phyloP scores from a whole-genome alignment of 1,140 invertebrate genomes.

The Maconellicoccus hirsutus region DNA sequence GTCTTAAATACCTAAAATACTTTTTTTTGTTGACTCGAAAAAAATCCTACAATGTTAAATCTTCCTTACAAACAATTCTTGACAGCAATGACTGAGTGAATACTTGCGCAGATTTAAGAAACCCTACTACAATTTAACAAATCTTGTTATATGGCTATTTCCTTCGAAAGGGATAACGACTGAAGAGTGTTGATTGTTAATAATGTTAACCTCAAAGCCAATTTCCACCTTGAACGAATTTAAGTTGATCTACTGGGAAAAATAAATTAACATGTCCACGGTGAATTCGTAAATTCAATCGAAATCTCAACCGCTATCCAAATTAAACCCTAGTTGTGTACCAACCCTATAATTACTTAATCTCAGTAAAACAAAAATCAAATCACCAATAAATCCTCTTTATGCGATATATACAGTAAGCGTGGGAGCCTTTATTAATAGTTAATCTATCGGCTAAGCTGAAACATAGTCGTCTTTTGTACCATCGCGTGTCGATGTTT shows the following conservation, averaged over 20 bases:
- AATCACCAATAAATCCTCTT: neutral
- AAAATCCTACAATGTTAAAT: too few relatives aligned
- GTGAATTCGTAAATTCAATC: conserved; percentile 13
- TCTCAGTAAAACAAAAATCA: neutral
- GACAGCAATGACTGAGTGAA: neutral
- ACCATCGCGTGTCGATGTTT: neutral
- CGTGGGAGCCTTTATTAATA: too few relatives aligned
- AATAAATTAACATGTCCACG: neutral
- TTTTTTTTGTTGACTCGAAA: too few relatives aligned
- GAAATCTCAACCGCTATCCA: neutral
- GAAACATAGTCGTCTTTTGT: too few relatives aligned
- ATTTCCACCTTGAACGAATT: conserved; percentile 11
- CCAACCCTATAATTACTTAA: too few relatives aligned
- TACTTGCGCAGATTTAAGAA: neutral
- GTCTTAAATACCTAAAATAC: too few relatives aligned
- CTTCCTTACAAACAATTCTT: too few relatives aligned
- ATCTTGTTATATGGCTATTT: neutral
- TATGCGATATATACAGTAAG: too few relatives aligned
- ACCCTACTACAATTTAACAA: neutral
- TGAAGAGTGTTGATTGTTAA: conserved; percentile 16
- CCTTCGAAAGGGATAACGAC: conserved; percentile 1
- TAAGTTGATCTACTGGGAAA: conserved; percentile 14
- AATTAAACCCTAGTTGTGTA: too few relatives aligned
- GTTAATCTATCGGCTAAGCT: too few relatives aligned
- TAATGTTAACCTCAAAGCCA: conserved; percentile 19